These are phyloP conservation scores for Chrysodeixis includens DNA, from an alignment of 2,888 invertebrate genomes.

Conservation along the genomic window DNA sequence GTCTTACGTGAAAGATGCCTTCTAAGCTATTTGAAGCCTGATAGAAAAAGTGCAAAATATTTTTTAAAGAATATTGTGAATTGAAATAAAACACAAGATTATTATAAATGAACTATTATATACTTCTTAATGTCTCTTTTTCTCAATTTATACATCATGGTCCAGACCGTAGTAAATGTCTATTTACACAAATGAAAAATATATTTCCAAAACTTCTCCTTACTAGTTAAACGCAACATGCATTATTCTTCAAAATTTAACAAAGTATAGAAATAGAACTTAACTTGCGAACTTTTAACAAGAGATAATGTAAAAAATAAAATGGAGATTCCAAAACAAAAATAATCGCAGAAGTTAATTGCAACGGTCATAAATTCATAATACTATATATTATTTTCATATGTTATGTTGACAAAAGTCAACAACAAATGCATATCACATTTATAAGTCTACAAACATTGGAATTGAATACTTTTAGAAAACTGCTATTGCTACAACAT, in stretches of 20 bases:
- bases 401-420: constrained; percentile 42
- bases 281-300: constrained; percentile 47
- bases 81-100: constrained; percentile 1
- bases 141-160: constrained; percentile 55
- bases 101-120: constrained; percentile 48
- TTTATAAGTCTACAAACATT: constrained; percentile 16
- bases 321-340: constrained; percentile 50
- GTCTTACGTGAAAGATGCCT: too few relatives aligned
- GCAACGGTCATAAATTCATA: constrained; percentile 23
- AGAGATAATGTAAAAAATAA: constrained; percentile 33
- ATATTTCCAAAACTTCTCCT: constrained; percentile 53
- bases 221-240: constrained; percentile 45
- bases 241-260: constrained; percentile 37
- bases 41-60: too few relatives aligned
- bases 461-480: constrained; percentile 9
- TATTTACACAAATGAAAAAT: constrained; percentile 61
- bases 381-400: constrained; percentile 13
- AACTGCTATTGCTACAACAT: constrained; percentile 8
- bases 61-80: too few relatives aligned
- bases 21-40: too few relatives aligned
- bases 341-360: constrained; percentile 21
- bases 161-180: constrained; percentile 57
- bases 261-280: constrained; percentile 51
- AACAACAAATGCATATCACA: constrained; percentile 17
- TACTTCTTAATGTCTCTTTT: constrained; percentile 46